Percentiles rank a stretch among this genome's conserved stretches.
phyloP scores from a whole-genome alignment of 2,113 vertebrate species.

The Gallinago media region DNA sequence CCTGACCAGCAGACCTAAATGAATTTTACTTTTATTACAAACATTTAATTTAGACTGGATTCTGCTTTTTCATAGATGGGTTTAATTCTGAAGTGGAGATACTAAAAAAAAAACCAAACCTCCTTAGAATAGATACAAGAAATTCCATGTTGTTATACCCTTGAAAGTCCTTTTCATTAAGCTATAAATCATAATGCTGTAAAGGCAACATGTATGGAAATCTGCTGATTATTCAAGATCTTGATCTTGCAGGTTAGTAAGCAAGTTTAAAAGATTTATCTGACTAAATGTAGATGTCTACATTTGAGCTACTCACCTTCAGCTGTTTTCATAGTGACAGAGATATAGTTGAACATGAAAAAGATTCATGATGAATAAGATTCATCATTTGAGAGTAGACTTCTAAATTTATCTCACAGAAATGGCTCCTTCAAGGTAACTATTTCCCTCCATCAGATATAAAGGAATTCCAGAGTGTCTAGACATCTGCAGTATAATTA shows the following conservation, averaged over 20 bases:
- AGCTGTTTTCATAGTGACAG: neutral
- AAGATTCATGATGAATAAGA: neutral
- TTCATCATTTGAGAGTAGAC: neutral
- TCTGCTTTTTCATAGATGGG: neutral
- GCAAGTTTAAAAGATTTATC: neutral
- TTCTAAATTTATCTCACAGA: constrained; percentile 12
- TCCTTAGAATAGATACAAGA: neutral
- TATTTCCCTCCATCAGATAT: neutral
- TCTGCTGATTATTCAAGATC: neutral
- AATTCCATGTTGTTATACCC: neutral
- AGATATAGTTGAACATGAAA: neutral
- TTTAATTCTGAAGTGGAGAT: neutral
- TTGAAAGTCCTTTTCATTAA: neutral
- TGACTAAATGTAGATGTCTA: neutral
- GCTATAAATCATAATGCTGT: neutral
- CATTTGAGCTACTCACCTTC: neutral
- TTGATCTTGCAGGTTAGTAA: neutral
- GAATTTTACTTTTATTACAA: neutral
- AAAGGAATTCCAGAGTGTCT: neutral
- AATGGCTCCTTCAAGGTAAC: neutral
- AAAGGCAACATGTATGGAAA: neutral
- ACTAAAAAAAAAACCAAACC: neutral
- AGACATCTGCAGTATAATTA: neutral
- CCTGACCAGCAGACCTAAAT: neutral
- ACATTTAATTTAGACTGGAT: neutral